phyloP scores from a whole-genome alignment of 1,140 invertebrate species.

The Drosophila jambulina region DNA sequence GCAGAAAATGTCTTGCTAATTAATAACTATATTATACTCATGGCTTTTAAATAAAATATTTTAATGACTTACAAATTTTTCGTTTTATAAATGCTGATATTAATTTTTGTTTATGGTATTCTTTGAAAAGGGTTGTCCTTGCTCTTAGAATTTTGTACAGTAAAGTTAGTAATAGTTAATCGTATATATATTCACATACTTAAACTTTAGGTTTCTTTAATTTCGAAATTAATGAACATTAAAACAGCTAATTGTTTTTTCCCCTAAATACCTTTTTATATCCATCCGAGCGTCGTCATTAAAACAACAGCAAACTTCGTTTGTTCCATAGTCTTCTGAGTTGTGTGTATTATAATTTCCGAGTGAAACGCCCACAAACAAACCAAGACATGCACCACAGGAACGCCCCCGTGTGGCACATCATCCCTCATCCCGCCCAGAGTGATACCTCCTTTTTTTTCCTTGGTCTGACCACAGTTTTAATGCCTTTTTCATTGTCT shows the following conservation, averaged over 20 bases:
- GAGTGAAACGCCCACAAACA: conserved; percentile 50
- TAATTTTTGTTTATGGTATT: background rate
- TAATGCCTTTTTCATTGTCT: conserved; percentile 80
- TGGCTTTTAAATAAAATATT: background rate
- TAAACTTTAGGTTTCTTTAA: too few species aligned
- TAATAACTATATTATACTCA: background rate
- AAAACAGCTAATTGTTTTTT: background rate
- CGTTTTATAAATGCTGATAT: too few species aligned
- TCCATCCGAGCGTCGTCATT: conserved; percentile 24
- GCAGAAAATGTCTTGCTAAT: background rate
- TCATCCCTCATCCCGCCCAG: conserved; percentile 38
- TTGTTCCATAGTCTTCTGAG: conserved; percentile 6
- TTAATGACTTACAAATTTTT: background rate
- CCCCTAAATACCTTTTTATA: background rate
- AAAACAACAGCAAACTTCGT: conserved; percentile 34
- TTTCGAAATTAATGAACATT: background rate
- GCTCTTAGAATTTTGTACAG: background rate
- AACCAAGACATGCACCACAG: conserved; percentile 49
- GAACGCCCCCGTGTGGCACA: conserved; percentile 35
- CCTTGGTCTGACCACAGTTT: conserved; percentile 64
- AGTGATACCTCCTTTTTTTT: conserved; percentile 25
- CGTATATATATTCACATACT: too few species aligned
- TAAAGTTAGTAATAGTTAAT: background rate
- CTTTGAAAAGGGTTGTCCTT: background rate
- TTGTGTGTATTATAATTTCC: conserved; percentile 44